These are phyloP conservation scores for Ptychochromis oligacanthus DNA, from an alignment of 2,113 vertebrate species.

Conservation along the genomic window DNA sequence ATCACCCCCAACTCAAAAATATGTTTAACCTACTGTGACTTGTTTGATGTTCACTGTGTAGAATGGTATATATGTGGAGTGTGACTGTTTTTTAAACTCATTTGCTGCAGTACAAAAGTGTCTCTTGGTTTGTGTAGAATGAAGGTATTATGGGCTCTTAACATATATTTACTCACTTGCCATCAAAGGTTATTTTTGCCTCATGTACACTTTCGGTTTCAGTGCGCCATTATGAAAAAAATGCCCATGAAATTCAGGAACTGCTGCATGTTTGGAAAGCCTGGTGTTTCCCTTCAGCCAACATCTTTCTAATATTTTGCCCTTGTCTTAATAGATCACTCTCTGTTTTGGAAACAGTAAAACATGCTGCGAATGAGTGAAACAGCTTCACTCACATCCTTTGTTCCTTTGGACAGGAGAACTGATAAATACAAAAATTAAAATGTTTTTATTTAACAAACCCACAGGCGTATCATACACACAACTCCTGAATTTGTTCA, in stretches of 20 bases:
- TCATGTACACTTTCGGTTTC: not conserved
- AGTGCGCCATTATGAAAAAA: not conserved
- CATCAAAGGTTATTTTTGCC: not conserved
- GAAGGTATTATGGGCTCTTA: not conserved
- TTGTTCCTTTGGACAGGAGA: not conserved
- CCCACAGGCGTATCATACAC: too few species aligned
- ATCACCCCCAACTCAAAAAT: not conserved
- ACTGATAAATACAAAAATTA: conserved; percentile 4
- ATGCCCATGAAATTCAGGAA: not conserved
- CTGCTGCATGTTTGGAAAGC: not conserved
- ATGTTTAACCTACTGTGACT: not conserved
- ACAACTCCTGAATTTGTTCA: not conserved
- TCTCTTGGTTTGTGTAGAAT: not conserved
- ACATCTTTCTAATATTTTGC: not conserved
- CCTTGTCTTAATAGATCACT: not conserved
- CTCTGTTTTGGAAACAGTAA: not conserved
- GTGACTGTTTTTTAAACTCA: not conserved
- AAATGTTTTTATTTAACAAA: too few species aligned
- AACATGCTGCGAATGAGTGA: not conserved
- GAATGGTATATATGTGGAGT: not conserved
- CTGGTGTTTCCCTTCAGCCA: not conserved
- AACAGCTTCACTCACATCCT: not conserved
- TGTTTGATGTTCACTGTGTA: not conserved
- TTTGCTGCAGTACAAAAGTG: not conserved
- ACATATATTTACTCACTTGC: not conserved